A percentile compares a stretch with the other conserved stretches of the same genome.
Evolutionary conservation across 1,140 invertebrate genomes (phyloP).

Genomic region (Bombus consobrinus): DNA sequence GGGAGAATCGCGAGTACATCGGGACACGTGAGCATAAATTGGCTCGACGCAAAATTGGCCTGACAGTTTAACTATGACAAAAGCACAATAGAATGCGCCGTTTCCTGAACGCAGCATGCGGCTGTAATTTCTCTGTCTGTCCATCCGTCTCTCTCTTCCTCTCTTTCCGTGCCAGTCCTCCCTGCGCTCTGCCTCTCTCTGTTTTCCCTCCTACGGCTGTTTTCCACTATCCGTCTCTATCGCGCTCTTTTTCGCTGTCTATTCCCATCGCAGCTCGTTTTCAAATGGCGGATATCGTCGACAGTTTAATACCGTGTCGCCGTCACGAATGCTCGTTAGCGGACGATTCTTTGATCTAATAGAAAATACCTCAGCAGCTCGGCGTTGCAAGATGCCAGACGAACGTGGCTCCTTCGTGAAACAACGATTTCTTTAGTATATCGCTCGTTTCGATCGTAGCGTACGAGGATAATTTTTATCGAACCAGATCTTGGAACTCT

Average conservation of each 20-base stretch:
- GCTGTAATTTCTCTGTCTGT: conserved; percentile 74
- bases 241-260: conserved; percentile 63
- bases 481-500: background rate
- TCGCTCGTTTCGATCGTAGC: background rate
- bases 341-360: conserved; percentile 69
- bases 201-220: conserved; percentile 18
- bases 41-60: conserved; percentile 76
- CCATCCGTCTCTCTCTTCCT: conserved; percentile 58
- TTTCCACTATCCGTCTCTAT: conserved; percentile 39
- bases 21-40: conserved; percentile 71
- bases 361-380: conserved; percentile 25
- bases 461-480: too few relatives aligned
- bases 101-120: conserved; percentile 80
- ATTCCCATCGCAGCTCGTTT: conserved; percentile 68
- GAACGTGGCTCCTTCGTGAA: background rate
- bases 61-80: conserved; percentile 83
- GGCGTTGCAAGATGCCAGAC: background rate
- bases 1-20: conserved; percentile 49
- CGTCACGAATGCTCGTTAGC: conserved; percentile 76
- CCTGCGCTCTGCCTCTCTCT: conserved; percentile 25
- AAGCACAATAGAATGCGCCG: conserved; percentile 81
- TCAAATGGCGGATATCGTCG: conserved; percentile 80
- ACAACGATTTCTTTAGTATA: background rate
- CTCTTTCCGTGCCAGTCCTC: conserved; percentile 39
- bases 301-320: conserved; percentile 80